A percentile compares a stretch with the other conserved stretches of the same genome.
Evolutionary conservation across 2,888 invertebrate species (phyloP).

Genomic region (Prostheceraeus crozeri): DNA sequence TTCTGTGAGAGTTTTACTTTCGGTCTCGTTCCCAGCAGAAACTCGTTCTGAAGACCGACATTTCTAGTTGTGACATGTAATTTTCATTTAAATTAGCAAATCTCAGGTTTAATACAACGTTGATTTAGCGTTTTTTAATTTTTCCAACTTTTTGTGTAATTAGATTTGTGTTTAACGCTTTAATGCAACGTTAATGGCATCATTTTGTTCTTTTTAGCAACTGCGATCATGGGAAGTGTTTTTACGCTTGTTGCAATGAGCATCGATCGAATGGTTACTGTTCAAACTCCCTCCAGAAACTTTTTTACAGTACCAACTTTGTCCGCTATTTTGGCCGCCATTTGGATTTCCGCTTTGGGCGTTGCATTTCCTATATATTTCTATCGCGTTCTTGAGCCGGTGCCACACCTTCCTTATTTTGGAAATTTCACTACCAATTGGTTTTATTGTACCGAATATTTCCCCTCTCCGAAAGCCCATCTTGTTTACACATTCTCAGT

Average conservation of each 20-base stretch:
- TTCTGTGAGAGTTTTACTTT: too few relatives aligned
- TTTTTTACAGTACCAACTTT: too few relatives aligned
- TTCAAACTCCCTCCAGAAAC: neutral
- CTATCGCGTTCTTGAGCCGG: neutral
- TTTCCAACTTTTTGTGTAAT: too few relatives aligned
- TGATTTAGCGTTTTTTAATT: too few relatives aligned
- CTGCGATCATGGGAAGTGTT: neutral
- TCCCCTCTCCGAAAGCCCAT: neutral
- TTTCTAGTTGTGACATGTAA: too few relatives aligned
- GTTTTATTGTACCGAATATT: neutral
- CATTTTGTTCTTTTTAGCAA: constrained; percentile 10
- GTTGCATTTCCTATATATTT: neutral
- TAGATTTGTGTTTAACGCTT: too few relatives aligned
- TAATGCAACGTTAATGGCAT: too few relatives aligned
- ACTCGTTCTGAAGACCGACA: too few relatives aligned
- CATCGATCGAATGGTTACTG: constrained; percentile 19
- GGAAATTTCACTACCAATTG: neutral
- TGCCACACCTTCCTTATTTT: neutral
- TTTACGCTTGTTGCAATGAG: constrained; percentile 23
- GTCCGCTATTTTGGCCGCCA: too few relatives aligned
- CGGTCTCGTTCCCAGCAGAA: too few relatives aligned
- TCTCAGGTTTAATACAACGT: too few relatives aligned
- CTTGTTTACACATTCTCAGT: constrained; percentile 7
- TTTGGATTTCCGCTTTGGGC: neutral
- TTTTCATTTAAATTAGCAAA: too few relatives aligned